A percentile compares a stretch with the other conserved stretches of the same genome.
phyloP scores from a whole-genome alignment of 1,140 invertebrate genomes.

The Cotesia vestalis region DNA sequence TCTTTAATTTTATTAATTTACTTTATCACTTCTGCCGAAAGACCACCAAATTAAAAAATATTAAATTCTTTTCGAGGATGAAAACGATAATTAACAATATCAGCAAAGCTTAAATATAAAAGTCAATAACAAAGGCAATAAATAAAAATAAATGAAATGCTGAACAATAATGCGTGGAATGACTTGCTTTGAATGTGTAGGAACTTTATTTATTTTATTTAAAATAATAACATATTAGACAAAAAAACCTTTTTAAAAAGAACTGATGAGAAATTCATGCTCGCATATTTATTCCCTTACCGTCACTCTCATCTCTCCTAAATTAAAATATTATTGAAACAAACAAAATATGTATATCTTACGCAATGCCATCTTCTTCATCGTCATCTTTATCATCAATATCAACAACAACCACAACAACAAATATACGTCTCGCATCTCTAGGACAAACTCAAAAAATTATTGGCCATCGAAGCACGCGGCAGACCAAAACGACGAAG shows the following conservation, averaged over 20 bases:
- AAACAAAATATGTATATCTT: slow-evolving; percentile 31
- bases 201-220: slow-evolving; percentile 55
- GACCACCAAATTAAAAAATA: no score
- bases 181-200: slow-evolving; percentile 66
- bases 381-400: slow-evolving; percentile 45
- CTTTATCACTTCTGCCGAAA: no score
- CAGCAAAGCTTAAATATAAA: not conserved
- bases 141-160: slow-evolving; percentile 36
- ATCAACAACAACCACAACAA: slow-evolving; percentile 47
- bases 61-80: no score
- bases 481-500: slow-evolving; percentile 47
- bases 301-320: slow-evolving; percentile 37
- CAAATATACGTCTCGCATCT: slow-evolving; percentile 44
- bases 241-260: slow-evolving; percentile 35
- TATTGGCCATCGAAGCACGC: slow-evolving; percentile 49
- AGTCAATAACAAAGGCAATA: not conserved
- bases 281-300: slow-evolving; percentile 40
- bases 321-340: slow-evolving; percentile 14
- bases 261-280: slow-evolving; percentile 29
- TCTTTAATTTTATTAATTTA: not conserved
- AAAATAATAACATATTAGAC: slow-evolving; percentile 24
- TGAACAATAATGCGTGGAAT: slow-evolving; percentile 59
- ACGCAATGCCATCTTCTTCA: slow-evolving; percentile 39
- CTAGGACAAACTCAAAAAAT: slow-evolving; percentile 51
- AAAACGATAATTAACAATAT: no score